Evolutionary conservation across 2,888 invertebrate species (phyloP).

Genomic region (Neoscelio sp.): DNA sequence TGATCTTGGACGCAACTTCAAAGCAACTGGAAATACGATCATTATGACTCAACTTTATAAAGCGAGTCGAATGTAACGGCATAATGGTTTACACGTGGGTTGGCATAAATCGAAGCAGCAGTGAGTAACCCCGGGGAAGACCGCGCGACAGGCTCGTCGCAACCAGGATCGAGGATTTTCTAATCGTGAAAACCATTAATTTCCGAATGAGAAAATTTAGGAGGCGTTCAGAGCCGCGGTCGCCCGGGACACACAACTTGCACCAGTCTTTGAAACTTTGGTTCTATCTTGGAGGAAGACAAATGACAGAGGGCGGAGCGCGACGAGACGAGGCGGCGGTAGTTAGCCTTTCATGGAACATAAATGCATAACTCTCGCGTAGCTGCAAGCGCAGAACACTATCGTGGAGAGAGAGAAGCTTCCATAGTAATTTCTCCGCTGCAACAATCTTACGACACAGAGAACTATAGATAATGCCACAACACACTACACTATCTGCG

Average conservation of each 20-base stretch:
- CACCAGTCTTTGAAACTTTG: slow-evolving; percentile 79
- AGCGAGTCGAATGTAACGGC: too few relatives aligned
- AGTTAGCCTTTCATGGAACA: slow-evolving; percentile 76
- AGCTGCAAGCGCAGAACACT: slow-evolving; percentile 43
- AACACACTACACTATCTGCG: slow-evolving; percentile 27
- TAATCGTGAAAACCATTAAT: slow-evolving; percentile 72
- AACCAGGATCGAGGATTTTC: slow-evolving; percentile 23
- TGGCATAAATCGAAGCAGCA: neutral
- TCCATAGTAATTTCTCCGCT: slow-evolving; percentile 50
- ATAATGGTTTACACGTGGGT: slow-evolving; percentile 1
- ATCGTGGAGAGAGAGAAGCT: slow-evolving; percentile 27
- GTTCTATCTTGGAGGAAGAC: slow-evolving; percentile 80
- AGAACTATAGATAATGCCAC: slow-evolving; percentile 36
- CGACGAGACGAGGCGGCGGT: slow-evolving; percentile 61
- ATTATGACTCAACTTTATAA: too few relatives aligned
- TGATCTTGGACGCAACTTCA: too few relatives aligned
- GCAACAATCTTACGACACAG: slow-evolving; percentile 46
- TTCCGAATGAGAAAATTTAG: slow-evolving; percentile 74
- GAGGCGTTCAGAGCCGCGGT: slow-evolving; percentile 66
- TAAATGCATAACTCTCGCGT: slow-evolving; percentile 76
- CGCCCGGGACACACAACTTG: slow-evolving; percentile 75
- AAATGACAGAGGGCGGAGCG: slow-evolving; percentile 74
- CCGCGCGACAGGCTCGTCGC: slow-evolving; percentile 7
- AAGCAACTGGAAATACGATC: too few relatives aligned
- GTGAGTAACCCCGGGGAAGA: too few relatives aligned